Conservation (phyloP, 2,888 invertebrate species). For the Epinotia demarniana region DNA sequence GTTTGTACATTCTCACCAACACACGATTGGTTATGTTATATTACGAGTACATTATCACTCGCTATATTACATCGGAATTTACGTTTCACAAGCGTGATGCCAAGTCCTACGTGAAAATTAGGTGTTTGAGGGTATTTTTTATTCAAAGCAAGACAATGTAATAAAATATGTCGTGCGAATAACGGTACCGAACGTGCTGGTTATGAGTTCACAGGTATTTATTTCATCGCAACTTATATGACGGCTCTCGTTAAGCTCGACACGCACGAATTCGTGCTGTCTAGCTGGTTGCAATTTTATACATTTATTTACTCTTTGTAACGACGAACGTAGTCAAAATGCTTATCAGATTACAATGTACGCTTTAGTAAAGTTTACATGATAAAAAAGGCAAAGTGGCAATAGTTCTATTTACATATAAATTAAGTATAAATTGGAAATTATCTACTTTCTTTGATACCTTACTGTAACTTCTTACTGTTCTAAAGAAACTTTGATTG, state of each 20-base stretch:
- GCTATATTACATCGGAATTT: neutral
- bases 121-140: slow-evolving; percentile 18
- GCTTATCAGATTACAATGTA: too few relatives aligned
- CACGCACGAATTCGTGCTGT: slow-evolving; percentile 5
- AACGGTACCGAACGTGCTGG: slow-evolving; percentile 19
- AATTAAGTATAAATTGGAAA: too few relatives aligned
- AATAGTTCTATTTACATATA: too few relatives aligned
- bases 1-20: too few relatives aligned
- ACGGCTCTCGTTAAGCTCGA: slow-evolving; percentile 12
- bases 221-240: slow-evolving; percentile 23
- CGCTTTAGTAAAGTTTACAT: too few relatives aligned
- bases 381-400: too few relatives aligned
- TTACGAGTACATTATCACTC: too few relatives aligned
- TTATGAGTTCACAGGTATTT: slow-evolving; percentile 28
- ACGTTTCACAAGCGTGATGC: neutral
- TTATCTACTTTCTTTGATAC: too few relatives aligned
- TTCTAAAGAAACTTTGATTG: too few relatives aligned
- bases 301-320: too few relatives aligned
- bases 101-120: slow-evolving; percentile 1
- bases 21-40: too few relatives aligned
- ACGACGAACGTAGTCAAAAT: neutral
- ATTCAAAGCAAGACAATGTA: slow-evolving; percentile 27
- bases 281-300: neutral
- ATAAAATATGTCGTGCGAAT: slow-evolving; percentile 32
- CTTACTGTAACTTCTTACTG: too few relatives aligned